Conservation (phyloP, 2,888 invertebrate genomes). For the Exephanes ischioxanthus region DNA sequence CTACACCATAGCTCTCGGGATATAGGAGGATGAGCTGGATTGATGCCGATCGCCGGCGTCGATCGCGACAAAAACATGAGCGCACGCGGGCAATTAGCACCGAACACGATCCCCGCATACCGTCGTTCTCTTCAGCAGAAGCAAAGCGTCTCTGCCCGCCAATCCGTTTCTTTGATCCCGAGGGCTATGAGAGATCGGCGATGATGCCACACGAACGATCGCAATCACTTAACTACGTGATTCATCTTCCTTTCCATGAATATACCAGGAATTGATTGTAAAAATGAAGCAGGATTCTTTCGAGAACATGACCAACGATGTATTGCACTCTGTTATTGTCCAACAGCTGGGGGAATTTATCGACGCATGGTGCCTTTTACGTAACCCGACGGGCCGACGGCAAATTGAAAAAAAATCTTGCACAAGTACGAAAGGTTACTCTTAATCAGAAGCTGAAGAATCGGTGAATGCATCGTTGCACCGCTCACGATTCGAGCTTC, state of each 20-base stretch:
- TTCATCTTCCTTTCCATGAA: constrained; percentile 8
- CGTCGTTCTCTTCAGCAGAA: constrained; percentile 52
- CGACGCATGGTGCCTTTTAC: not conserved
- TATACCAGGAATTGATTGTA: constrained; percentile 27
- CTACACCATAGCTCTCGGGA: constrained; percentile 1
- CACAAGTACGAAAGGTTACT: constrained; percentile 42
- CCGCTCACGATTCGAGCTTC: constrained; percentile 11
- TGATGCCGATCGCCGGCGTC: constrained; percentile 59
- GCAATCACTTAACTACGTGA: constrained; percentile 42
- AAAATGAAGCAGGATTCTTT: constrained; percentile 23
- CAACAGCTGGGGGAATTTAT: not conserved
- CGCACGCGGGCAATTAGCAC: constrained; percentile 74
- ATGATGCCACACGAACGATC: constrained; percentile 31
- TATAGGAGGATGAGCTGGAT: constrained; percentile 55
- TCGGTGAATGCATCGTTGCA: constrained; percentile 37
- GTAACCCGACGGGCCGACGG: not conserved
- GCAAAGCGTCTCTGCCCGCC: constrained; percentile 19
- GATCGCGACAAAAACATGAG: constrained; percentile 70
- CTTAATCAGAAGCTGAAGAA: constrained; percentile 24
- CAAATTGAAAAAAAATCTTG: constrained; percentile 15
- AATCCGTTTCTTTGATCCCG: constrained; percentile 51
- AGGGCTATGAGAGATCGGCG: constrained; percentile 16
- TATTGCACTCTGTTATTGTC: constrained; percentile 24
- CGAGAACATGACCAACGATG: constrained; percentile 17
- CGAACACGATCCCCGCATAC: constrained; percentile 73